Base-by-base conservation (phyloP, 1,140 invertebrate species). In the Paracyclopina nana region DNA sequence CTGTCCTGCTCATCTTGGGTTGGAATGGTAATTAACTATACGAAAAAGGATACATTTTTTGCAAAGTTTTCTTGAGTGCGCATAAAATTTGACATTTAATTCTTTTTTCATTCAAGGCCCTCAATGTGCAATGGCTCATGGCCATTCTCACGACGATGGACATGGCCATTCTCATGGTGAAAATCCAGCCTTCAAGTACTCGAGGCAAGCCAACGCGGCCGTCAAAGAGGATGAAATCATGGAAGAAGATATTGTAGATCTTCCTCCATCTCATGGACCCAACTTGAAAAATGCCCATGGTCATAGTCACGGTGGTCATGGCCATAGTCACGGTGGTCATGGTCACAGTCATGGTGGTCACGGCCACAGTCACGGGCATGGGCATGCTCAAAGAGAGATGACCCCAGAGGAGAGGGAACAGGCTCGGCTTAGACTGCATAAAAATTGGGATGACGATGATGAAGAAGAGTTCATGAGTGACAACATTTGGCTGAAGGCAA, bases 401-500 rank as follows among this genome's bases (percentile, higher is more conserved):
- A 65, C 75, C 18, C 83, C 71, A 60, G 83, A 82, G 61, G 83
- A 83, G 62, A 78, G 78, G 0, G 70, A 70, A 62, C 63, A 70
- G 60, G 79, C 79, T 4, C 85, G 85, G 57, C 66, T 70, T 57
- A 63, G 61, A n/a, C 55, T 50, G 43, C 59, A 63, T 44, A 52
- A 63, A 54, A 24, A 34, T 9, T 56, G 54, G 38, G 56, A 44
- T 51, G 52, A 56, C 41, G 59, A 68, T 53, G 56, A 62, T 53
- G 58, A 64, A 46, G 55, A 54, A 30, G 58, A 67, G 49, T 52
- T n/a, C 50, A 20, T 58, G 43, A 45, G 51, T 50, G 5, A 31
- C 60, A 20, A 72, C 49, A 66, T 87, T 29, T 84, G 85, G 73
- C 53, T 80, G n/a, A 72, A 81, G 63, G 83, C 86, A 2, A 72